Conservation (phyloP, 2,797 vertebrate species). For the Antrozous pallidus region DNA sequence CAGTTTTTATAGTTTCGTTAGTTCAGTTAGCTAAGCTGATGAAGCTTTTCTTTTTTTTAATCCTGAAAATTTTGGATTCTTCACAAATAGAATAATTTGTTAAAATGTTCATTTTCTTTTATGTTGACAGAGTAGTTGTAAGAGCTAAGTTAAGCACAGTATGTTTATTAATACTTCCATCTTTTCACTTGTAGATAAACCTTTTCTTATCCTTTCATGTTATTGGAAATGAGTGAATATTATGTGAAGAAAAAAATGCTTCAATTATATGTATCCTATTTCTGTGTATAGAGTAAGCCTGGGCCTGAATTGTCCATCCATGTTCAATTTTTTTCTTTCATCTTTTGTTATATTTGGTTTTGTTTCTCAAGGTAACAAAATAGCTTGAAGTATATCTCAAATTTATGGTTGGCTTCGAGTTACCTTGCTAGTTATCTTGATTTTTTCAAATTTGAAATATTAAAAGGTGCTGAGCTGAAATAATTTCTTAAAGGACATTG, state of each 20-base stretch:
- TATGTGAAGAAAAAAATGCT: neutral
- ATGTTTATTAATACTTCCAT: slow-evolving; percentile 36
- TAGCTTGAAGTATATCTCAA: slow-evolving; percentile 19
- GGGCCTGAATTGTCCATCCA: slow-evolving; percentile 53
- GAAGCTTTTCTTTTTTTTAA: slow-evolving; percentile 25
- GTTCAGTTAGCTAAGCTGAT: neutral
- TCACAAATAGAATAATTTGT: neutral
- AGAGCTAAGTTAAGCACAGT: neutral
- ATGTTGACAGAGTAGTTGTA: slow-evolving; percentile 32
- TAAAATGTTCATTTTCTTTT: slow-evolving; percentile 6
- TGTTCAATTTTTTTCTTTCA: slow-evolving; percentile 15
- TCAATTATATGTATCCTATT: neutral
- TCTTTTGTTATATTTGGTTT: slow-evolving; percentile 25
- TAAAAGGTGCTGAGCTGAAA: slow-evolving; percentile 29
- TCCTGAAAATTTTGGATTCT: neutral
- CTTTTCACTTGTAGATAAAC: slow-evolving; percentile 66
- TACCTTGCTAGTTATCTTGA: slow-evolving; percentile 21
- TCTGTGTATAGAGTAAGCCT: neutral
- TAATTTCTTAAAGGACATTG: slow-evolving; percentile 22
- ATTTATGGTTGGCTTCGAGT: slow-evolving; percentile 13
- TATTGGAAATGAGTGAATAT: neutral
- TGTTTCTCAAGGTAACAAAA: slow-evolving; percentile 47
- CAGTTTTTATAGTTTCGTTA: neutral
- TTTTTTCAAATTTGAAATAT: slow-evolving; percentile 49
- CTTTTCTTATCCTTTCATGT: slow-evolving; percentile 45